phyloP scores from a whole-genome alignment of 2,888 invertebrate species.

The Pedicia rivosa region DNA sequence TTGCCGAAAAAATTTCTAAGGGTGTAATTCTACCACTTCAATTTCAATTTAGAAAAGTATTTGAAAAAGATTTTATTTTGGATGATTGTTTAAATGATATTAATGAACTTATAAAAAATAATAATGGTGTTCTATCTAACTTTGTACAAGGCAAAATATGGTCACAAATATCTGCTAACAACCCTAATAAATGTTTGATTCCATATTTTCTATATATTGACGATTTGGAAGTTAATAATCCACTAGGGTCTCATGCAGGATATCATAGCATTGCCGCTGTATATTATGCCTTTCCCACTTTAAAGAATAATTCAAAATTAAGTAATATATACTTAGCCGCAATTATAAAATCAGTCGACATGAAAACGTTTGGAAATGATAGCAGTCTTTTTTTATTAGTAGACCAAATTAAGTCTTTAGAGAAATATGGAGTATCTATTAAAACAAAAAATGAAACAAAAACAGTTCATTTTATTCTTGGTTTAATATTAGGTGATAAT shows the following conservation, averaged over 20 bases:
- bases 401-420: not conserved
- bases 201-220: conserved; percentile 1
- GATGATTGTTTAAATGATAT: not conserved
- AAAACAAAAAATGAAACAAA: not conserved
- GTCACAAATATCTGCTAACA: not conserved
- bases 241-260: not conserved
- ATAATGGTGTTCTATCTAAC: not conserved
- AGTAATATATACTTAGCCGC: not conserved
- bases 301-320: not conserved
- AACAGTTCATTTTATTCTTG: not conserved
- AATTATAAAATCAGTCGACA: not conserved
- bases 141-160: not conserved
- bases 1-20: conserved; percentile 1
- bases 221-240: conserved; percentile 2
- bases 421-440: not conserved
- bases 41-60: conserved; percentile 1
- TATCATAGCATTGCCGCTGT: not conserved
- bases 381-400: not conserved
- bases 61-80: not conserved
- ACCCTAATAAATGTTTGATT: not conserved
- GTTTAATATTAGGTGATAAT: conserved; percentile 2
- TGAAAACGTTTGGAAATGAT: conserved; percentile 3
- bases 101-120: not conserved
- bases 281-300: conserved; percentile 1
- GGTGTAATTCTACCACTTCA: not conserved